Base-by-base conservation (phyloP, 2,888 invertebrate genomes). In the Acronicta aceris region DNA sequence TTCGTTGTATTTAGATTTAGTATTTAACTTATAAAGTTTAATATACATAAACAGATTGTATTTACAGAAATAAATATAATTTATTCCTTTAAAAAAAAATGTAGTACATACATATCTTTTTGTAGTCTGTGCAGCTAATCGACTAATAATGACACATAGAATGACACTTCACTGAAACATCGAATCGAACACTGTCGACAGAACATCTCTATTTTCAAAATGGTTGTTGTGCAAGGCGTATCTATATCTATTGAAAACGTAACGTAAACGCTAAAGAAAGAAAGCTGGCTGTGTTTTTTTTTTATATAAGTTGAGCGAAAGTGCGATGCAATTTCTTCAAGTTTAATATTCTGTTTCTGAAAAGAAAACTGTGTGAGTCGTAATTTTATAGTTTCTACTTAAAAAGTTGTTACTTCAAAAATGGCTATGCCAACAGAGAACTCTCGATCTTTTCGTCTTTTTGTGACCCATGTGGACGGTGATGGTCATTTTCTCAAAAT, bases 401-500 rank as follows among this genome's bases (percentile, higher is more conserved):
- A 62, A 41, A 69, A 12, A n/a, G 10, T 16, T 33, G 40, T 60
- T 64, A 66, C 65, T 65, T 58, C 40, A 67, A 85, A 69, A 70
- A 93, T 94, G 93, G 88, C 92, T 83, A 65, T 88, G 77, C 81
- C 86, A 71, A 73, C 79, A 64, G 93, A 94, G 82, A 74, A 74
- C 66, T 77, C 86, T 71, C 86, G 90, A 81, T 76, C 87, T 81
- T 92, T 93, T 88, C 87, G 87, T 45, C 88, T 96, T 49, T 95
- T 92, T 74, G 95, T 97, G 79, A 97, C 97, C 66, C 95, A 96
- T 89, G 95, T 97, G 68, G 97, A 97, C 81, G 95, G 95, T 52
- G 96, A 96, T 65, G 96, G 96, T 33, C 95, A 96, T 60, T 96
- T 96, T 82, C 88, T 97, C 63, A 96, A 96, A 91, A 93, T 97